Evolutionary conservation across 2,888 invertebrate genomes (phyloP).

Genomic region (Gerris lacustris): DNA sequence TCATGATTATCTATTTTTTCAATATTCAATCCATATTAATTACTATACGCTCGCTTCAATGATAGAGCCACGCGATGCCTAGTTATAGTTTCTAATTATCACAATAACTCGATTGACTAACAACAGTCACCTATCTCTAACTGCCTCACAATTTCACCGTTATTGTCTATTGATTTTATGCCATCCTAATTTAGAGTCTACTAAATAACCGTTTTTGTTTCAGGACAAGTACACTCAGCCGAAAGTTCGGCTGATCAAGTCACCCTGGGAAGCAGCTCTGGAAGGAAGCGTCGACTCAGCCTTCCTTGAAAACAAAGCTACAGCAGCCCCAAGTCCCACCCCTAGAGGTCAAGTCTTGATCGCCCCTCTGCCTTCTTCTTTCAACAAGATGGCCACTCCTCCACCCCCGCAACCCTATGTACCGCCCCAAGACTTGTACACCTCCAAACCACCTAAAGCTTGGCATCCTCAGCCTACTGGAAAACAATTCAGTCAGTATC

Average conservation of each 20-base stretch:
- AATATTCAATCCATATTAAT: too few species aligned
- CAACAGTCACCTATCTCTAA: too few species aligned
- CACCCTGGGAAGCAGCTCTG: conserved; percentile 60
- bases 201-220: not conserved
- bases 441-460: conserved; percentile 41
- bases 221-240: conserved; percentile 48
- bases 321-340: conserved; percentile 23
- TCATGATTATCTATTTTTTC: too few species aligned
- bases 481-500: conserved; percentile 36
- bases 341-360: conserved; percentile 21
- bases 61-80: too few species aligned
- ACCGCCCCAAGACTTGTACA: conserved; percentile 37
- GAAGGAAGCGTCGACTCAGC: conserved; percentile 57
- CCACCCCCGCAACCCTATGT: conserved; percentile 21
- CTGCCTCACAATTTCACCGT: too few species aligned
- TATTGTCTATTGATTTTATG: too few species aligned
- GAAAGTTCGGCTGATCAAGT: conserved; percentile 48
- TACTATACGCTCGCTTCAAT: too few species aligned
- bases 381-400: conserved; percentile 25
- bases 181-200: too few species aligned
- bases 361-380: conserved; percentile 27
- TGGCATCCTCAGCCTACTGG: conserved; percentile 37
- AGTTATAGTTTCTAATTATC: too few species aligned
- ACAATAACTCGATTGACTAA: too few species aligned
- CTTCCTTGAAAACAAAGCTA: conserved; percentile 41